These are phyloP conservation scores for Platysternon megacephalum DNA, from an alignment of 2,113 vertebrate species.

Conservation along the genomic window DNA sequence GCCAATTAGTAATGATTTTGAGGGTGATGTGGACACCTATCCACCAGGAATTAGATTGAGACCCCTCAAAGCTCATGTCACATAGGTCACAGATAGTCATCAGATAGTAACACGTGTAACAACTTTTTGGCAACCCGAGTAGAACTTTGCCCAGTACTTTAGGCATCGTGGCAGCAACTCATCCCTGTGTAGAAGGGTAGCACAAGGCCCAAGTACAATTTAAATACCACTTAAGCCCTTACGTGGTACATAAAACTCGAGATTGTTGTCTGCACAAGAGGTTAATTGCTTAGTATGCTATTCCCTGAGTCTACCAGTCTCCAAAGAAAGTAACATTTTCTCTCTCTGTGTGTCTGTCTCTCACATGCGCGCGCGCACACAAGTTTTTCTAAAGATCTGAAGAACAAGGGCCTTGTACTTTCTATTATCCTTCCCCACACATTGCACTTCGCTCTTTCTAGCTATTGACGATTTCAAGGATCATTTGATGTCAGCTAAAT, in stretches of 20 bases:
- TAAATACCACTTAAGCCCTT: neutral
- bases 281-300: neutral
- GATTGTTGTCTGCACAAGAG: neutral
- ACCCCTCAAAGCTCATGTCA: neutral
- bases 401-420: neutral
- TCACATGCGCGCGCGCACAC: accelerated
- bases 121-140: neutral
- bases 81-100: neutral
- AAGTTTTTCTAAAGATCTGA: neutral
- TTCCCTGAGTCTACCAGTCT: neutral
- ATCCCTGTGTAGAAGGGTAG: neutral
- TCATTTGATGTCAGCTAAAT: neutral
- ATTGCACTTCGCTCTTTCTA: neutral
- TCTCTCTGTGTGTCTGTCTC: neutral
- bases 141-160: neutral
- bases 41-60: neutral
- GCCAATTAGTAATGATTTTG: neutral
- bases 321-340: neutral
- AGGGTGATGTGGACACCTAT: neutral
- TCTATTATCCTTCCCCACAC: neutral
- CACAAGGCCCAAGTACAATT: neutral
- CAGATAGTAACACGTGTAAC: neutral
- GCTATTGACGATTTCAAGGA: neutral
- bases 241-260: neutral
- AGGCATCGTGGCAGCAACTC: neutral